Evolutionary conservation across 2,797 vertebrate species (phyloP), one percentile per base, ranked within the genome.

Genomic region (Todus mexicanus): DNA sequence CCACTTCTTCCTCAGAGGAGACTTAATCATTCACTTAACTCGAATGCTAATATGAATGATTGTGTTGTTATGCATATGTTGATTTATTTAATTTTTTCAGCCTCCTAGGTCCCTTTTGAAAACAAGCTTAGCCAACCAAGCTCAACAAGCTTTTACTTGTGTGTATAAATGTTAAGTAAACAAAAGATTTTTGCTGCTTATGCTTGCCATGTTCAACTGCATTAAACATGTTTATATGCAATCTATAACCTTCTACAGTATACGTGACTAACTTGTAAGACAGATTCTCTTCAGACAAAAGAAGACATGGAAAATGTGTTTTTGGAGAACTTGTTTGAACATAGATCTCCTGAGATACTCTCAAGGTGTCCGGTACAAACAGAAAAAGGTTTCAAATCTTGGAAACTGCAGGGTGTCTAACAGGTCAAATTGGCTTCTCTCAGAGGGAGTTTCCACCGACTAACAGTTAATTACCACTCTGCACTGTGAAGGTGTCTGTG

Each of bases 91-190:
- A n/a, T 71, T 69, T 92, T 75, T 88, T 74, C 71, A 86, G 66
- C 82, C 77, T 92, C 61, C 73, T 69, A 78, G 70, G 84, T 86
- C 66, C 69, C 80, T 88, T 85, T 81, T 78, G 89, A 95, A 95
- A 94, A 82, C 70, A 85, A 86, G 84, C 73, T 83, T 50, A 89
- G 79, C 76, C 84, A 95, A 94, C 66, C 89, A 90, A 87, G 90
- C 0, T 12, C 80, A 93, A 94, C 90, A 88, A 86, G 93, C 70
- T 96, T 88, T 96, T 78, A 94, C 92, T 88, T 89, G 90, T 79
- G 45, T 95, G 87, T 84, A 19, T 77, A 89, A 94, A 96, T 84
- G 65, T 82, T 92, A 94, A 92, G 89, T 89, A 94, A 96, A 94
- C 89, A 94, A 82, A 89, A 45, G 72, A 27, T 76, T 89, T 75